Evolutionary conservation across 2,113 vertebrate species (phyloP).

Genomic region (Ophiodon elongatus): DNA sequence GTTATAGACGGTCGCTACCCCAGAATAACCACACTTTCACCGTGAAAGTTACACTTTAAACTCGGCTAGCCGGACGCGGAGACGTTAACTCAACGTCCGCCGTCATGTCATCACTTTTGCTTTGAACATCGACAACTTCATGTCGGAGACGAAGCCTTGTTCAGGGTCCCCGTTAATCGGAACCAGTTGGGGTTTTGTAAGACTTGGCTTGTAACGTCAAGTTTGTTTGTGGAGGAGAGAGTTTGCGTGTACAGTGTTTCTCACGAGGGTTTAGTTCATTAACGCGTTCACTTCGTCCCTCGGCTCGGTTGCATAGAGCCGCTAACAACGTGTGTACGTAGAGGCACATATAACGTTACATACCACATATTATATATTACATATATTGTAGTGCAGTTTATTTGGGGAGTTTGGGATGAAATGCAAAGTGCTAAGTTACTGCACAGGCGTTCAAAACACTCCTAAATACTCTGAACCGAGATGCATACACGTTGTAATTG

Average conservation of each 20-base stretch:
- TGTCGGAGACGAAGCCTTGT: background rate
- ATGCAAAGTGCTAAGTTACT: background rate
- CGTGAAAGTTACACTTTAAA: slow-evolving; percentile 56
- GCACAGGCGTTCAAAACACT: background rate
- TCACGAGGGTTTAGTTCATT: slow-evolving; percentile 13
- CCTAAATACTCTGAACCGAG: background rate
- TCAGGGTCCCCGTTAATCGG: background rate
- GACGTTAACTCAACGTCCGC: slow-evolving; percentile 42
- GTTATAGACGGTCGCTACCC: background rate
- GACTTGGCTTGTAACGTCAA: slow-evolving; percentile 3
- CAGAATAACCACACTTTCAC: background rate
- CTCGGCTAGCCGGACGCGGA: slow-evolving; percentile 51
- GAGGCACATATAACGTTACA: too few species aligned
- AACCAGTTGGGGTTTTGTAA: background rate
- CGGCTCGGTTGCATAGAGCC: background rate
- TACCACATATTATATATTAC: too few species aligned
- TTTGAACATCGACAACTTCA: slow-evolving; percentile 28
- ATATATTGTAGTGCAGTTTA: background rate
- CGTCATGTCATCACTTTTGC: slow-evolving; percentile 61
- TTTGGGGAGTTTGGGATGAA: background rate
- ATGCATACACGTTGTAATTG: background rate
- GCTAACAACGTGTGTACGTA: background rate
- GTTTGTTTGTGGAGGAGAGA: slow-evolving; percentile 21
- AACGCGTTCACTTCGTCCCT: slow-evolving; percentile 8
- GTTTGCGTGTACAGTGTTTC: slow-evolving; percentile 18